These are phyloP conservation scores for Nowickia ferox DNA, from an alignment of 2,888 invertebrate species.

Conservation along the genomic window DNA sequence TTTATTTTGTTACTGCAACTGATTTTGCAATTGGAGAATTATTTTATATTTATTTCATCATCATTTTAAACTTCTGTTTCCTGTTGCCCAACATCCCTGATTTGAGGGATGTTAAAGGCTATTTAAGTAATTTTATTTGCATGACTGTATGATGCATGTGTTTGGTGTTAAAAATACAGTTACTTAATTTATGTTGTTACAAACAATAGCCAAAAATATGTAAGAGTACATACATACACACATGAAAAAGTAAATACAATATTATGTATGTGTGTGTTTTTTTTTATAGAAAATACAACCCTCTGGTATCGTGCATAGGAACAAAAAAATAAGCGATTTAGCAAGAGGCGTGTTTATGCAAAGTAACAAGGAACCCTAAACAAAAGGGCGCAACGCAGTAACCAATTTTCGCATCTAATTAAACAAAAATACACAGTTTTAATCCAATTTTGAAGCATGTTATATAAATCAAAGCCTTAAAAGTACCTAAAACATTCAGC, in stretches of 20 bases:
- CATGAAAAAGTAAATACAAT: slow-evolving; percentile 26
- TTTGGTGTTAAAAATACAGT: slow-evolving; percentile 44
- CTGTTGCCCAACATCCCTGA: slow-evolving; percentile 4
- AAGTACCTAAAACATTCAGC: background rate
- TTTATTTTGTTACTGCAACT: background rate
- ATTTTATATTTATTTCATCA: too few species aligned
- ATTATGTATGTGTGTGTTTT: slow-evolving; percentile 47
- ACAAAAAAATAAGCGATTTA: slow-evolving; percentile 27
- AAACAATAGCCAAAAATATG: slow-evolving; percentile 34
- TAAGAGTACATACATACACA: background rate
- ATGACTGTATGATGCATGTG: background rate
- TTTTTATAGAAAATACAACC: slow-evolving; percentile 32
- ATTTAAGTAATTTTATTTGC: slow-evolving; percentile 25
- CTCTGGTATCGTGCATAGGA: slow-evolving; percentile 22
- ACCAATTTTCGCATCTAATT: slow-evolving; percentile 49
- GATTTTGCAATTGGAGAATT: too few species aligned
- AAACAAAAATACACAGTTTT: slow-evolving; percentile 29
- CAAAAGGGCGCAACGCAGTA: slow-evolving; percentile 43
- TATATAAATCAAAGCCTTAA: background rate
- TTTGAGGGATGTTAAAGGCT: slow-evolving; percentile 47
- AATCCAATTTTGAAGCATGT: slow-evolving; percentile 16
- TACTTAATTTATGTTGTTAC: slow-evolving; percentile 66
- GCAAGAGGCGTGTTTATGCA: slow-evolving; percentile 47
- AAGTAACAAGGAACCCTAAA: slow-evolving; percentile 1
- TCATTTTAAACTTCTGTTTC: slow-evolving; percentile 16